Evolutionary conservation across 2,797 vertebrate genomes (phyloP).

Genomic region (Anniella stebbinsi): DNA sequence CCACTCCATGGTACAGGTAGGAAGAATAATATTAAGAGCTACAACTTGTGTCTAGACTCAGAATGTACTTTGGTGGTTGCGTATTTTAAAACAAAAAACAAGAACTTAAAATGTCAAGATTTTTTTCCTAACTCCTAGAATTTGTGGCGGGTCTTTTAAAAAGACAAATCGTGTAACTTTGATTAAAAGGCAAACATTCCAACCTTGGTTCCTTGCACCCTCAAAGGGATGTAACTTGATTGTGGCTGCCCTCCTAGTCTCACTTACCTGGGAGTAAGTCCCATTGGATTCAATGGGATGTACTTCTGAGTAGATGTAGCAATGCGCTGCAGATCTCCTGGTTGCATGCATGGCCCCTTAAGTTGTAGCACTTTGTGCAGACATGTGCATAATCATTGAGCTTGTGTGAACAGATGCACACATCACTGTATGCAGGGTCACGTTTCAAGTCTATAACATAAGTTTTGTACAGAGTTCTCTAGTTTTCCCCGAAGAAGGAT

Average conservation of each 20-base stretch:
- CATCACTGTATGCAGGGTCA: background rate
- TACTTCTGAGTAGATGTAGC: background rate
- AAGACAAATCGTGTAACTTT: background rate
- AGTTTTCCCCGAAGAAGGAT: too few species aligned
- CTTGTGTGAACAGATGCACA: background rate
- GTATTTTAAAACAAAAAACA: background rate
- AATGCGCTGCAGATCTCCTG: background rate
- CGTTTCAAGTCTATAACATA: background rate
- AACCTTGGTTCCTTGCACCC: too few species aligned
- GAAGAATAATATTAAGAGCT: background rate
- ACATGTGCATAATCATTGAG: background rate
- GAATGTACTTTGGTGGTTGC: background rate
- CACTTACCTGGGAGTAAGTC: background rate
- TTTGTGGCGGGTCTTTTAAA: background rate
- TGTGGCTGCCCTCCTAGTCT: background rate
- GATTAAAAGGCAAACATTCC: background rate
- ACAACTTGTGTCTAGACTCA: background rate
- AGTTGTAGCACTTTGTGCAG: background rate
- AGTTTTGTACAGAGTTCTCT: too few species aligned
- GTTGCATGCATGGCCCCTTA: background rate
- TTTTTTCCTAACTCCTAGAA: too few species aligned
- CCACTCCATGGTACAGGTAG: background rate
- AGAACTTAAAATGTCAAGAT: too few species aligned
- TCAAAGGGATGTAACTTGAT: background rate
- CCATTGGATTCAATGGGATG: background rate